phyloP scores from a whole-genome alignment of 2,888 invertebrate genomes.

The Alviniconcha strummeri region DNA sequence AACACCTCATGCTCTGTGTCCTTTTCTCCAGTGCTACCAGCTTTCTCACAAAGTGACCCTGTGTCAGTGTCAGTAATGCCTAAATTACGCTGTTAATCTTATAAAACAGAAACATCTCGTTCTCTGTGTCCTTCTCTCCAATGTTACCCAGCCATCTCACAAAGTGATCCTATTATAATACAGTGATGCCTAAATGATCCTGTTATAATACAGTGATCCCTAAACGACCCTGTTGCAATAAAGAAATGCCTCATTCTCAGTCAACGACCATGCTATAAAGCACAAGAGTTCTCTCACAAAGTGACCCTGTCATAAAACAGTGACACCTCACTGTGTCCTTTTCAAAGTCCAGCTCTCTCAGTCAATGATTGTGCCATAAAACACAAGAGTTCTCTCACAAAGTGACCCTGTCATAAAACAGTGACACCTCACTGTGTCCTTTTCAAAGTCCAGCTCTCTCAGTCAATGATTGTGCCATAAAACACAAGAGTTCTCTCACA shows the following conservation, averaged over 20 bases:
- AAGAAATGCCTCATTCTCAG: no score
- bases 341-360: slow-evolving; percentile 92
- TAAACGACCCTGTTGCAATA: no score
- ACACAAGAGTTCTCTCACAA: no score
- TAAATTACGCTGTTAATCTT: not conserved
- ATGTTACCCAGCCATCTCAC: slow-evolving; percentile 83
- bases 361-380: slow-evolving; percentile 84
- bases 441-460: slow-evolving; percentile 91
- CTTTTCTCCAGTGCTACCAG: no score
- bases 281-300: no score
- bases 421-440: slow-evolving; percentile 93
- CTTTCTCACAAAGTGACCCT: not conserved
- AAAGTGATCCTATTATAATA: no score
- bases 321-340: slow-evolving; percentile 94
- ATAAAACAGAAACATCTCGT: slow-evolving; percentile 88
- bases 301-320: slow-evolving; percentile 72
- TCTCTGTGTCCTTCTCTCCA: slow-evolving; percentile 96
- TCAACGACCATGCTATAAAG: no score
- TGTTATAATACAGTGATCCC: no score
- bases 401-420: slow-evolving; percentile 69
- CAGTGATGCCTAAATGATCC: no score
- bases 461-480: slow-evolving; percentile 86
- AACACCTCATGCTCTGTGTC: no score
- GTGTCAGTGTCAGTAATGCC: not conserved
- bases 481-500: no score